A percentile compares a stretch with the other conserved stretches of the same genome.
Evolutionary conservation across 2,888 invertebrate genomes (phyloP).

Genomic region (Patella pellucida): DNA sequence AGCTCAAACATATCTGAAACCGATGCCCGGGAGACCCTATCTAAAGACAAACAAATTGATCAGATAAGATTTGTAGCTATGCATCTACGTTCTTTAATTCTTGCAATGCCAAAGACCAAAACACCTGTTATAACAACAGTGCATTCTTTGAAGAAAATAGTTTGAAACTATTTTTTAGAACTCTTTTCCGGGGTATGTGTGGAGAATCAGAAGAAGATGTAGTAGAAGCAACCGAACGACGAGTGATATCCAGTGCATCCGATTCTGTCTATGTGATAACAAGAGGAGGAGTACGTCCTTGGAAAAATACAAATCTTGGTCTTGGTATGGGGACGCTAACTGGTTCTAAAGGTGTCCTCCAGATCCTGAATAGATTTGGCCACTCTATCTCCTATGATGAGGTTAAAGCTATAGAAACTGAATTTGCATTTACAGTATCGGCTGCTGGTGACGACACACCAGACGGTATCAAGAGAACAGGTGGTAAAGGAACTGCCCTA

Average conservation of each 20-base stretch:
- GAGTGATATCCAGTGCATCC: slow-evolving; percentile 18
- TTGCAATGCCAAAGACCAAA: neutral
- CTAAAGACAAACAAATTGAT: neutral
- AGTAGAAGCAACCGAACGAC: slow-evolving; percentile 12
- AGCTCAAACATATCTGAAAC: neutral
- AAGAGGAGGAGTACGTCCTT: slow-evolving; percentile 18
- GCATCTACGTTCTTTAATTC: neutral
- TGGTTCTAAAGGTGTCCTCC: slow-evolving; percentile 19
- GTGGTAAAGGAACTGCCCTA: slow-evolving; percentile 5
- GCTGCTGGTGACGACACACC: slow-evolving; percentile 12
- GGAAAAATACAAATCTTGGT: slow-evolving; percentile 19
- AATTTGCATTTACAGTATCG: slow-evolving; percentile 16
- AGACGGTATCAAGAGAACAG: slow-evolving; percentile 11
- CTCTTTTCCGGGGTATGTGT: neutral
- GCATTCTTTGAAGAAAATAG: neutral
- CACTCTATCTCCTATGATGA: slow-evolving; percentile 17
- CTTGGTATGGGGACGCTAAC: slow-evolving; percentile 17
- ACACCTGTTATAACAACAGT: neutral
- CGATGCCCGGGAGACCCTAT: neutral
- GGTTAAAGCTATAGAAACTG: slow-evolving; percentile 16
- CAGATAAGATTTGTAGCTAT: neutral
- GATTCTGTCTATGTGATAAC: slow-evolving; percentile 16
- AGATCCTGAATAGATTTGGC: slow-evolving; percentile 20
- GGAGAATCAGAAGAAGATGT: neutral
- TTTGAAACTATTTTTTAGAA: neutral